phyloP scores from a whole-genome alignment of 2,797 vertebrate species.

The Lutjanus campechanus region DNA sequence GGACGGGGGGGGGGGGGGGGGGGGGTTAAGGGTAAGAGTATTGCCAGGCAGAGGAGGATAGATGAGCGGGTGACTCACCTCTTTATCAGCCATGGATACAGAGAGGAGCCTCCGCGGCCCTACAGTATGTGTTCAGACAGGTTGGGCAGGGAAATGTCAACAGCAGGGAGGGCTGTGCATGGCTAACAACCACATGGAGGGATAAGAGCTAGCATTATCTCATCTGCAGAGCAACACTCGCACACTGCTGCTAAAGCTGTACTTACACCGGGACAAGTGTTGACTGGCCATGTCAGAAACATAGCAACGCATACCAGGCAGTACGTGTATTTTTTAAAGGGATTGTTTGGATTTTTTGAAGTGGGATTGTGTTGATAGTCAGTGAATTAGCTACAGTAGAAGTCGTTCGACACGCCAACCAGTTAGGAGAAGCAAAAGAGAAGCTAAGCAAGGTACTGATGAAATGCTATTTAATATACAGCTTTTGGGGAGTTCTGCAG shows the following conservation, averaged over 20 bases:
- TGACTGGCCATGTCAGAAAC: constrained; percentile 66
- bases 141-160: constrained; percentile 80
- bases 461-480: no score
- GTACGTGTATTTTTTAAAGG: constrained; percentile 24
- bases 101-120: constrained; percentile 66
- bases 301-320: constrained; percentile 43
- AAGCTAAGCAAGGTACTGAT: no score
- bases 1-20: no score
- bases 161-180: constrained; percentile 61
- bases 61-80: constrained; percentile 79
- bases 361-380: no score
- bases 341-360: no score
- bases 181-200: constrained; percentile 68
- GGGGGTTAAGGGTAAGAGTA: constrained; percentile 59
- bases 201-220: constrained; percentile 78
- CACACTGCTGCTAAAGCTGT: constrained; percentile 43
- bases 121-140: constrained; percentile 74
- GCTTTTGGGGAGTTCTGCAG: no score
- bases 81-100: constrained; percentile 77
- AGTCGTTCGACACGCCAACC: no score
- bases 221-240: constrained; percentile 69
- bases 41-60: constrained; percentile 68
- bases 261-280: constrained; percentile 65
- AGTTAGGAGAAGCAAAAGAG: no score
- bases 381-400: no score